Percentiles rank a stretch among this genome's conserved stretches.
Evolutionary conservation across 2,797 vertebrate species (phyloP).

Genomic region (Chelonia mydas): DNA sequence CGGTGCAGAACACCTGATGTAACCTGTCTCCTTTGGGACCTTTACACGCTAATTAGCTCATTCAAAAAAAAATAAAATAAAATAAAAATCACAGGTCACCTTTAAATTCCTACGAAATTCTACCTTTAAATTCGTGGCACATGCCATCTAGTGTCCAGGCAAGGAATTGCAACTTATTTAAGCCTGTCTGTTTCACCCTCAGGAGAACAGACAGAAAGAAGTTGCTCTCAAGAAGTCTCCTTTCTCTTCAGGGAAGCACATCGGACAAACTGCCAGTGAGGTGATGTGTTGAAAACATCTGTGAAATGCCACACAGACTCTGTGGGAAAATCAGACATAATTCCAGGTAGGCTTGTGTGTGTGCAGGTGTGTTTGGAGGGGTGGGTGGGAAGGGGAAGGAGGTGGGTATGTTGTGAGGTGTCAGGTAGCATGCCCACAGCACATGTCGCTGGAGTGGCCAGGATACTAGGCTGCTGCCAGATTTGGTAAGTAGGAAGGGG

Average conservation of each 20-base stretch:
- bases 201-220: constrained; percentile 42
- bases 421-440: neutral
- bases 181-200: constrained; percentile 37
- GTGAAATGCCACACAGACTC: constrained; percentile 36
- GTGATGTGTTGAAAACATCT: constrained; percentile 48
- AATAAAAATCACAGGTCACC: neutral
- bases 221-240: constrained; percentile 45
- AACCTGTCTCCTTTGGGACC: neutral
- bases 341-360: constrained; percentile 54
- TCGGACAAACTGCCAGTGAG: constrained; percentile 12
- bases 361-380: constrained; percentile 18
- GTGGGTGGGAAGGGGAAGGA: neutral
- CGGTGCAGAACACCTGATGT: neutral
- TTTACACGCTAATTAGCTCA: neutral
- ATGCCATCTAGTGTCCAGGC: constrained; percentile 66
- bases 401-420: fast-evolving
- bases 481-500: neutral
- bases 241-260: neutral
- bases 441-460: neutral
- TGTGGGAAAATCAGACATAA: constrained; percentile 12
- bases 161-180: constrained; percentile 53
- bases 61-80: neutral
- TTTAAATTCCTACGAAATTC: neutral
- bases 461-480: neutral
- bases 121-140: constrained; percentile 24